phyloP scores from a whole-genome alignment of 2,888 invertebrate genomes.

The Sclerodermus sp. region DNA sequence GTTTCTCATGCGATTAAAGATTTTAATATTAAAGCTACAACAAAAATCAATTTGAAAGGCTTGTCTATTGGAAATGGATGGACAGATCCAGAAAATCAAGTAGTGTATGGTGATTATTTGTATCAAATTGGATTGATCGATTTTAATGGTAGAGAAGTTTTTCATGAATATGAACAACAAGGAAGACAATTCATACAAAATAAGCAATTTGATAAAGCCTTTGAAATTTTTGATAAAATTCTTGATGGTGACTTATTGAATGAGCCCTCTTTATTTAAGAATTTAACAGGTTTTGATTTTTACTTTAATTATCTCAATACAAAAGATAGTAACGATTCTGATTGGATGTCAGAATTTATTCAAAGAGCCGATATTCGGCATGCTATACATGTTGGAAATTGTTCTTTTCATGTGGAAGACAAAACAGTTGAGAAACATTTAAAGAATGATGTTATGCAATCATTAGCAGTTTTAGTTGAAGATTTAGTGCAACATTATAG shows the following conservation, averaged over 20 bases:
- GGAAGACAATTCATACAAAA: constrained; percentile 65
- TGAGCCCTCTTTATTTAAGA: constrained; percentile 67
- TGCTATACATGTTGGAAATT: constrained; percentile 83
- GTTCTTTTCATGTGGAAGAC: constrained; percentile 67
- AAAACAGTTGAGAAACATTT: constrained; percentile 71
- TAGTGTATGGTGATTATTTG: constrained; percentile 77
- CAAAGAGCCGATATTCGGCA: constrained; percentile 67
- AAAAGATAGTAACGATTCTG: constrained; percentile 60
- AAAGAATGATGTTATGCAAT: constrained; percentile 78
- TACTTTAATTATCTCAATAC: constrained; percentile 75
- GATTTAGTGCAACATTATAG: constrained; percentile 70
- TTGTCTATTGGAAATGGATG: constrained; percentile 80
- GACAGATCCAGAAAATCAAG: constrained; percentile 76
- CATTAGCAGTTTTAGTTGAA: constrained; percentile 73
- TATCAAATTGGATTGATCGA: constrained; percentile 77
- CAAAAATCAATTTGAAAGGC: constrained; percentile 72
- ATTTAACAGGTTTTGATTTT: constrained; percentile 75
- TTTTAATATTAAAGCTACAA: constrained; percentile 62
- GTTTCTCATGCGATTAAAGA: constrained; percentile 73
- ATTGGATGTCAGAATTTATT: constrained; percentile 66
- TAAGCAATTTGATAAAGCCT: constrained; percentile 70
- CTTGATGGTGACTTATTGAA: constrained; percentile 70
- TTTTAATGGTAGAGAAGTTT: constrained; percentile 63
- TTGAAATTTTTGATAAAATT: constrained; percentile 70
- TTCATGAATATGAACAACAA: constrained; percentile 66